Base-by-base conservation (phyloP, 2,113 vertebrate genomes). In the Amblyornis subalaris region DNA sequence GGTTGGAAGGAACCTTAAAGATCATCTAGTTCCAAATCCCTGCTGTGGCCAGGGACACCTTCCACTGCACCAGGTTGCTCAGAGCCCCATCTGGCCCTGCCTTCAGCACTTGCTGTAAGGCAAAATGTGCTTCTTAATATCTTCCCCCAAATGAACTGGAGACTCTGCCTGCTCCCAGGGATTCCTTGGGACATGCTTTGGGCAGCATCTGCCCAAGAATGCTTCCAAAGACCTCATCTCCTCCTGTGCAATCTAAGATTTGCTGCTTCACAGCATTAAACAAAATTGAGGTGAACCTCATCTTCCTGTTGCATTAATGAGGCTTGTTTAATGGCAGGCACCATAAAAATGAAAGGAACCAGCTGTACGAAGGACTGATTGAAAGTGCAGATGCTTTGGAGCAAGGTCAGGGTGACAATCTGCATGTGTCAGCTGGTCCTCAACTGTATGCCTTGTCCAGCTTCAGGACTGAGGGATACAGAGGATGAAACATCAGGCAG, bases 381-480 rank as follows among this genome's bases (percentile, higher is more conserved):
- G 72, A 67, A 84, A 81, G 48, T 47, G 36, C 54, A 95, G 81
- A 62, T 73, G 53, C 65, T 64, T 92, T 81, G 42, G 67, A 85
- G 75, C 11, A 20, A 65, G 45, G 35, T 84, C 53, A 58, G 33
- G 65, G 31, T 64, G 66, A 58, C 53, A 71, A 7, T 45, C 40
- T 75, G 48, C 58, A 4, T 0, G 5, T 54, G 72, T 71, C 64
- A 90, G 71, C 36, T 3, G 0, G 44, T 86, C 36, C 33, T 72
- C 29, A 54, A 7, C 28, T 33, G 14, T 3, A 2, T 71, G 42
- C 19, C 28, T 44, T 5, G 1, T 82, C 74, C 4, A 3, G 4
- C 25, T 77, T 74, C 48, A 54, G 21, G 28, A 36, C 31, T 6
- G 7, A 82, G 65, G 36, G 45, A 11, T 70, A 5, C 4, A 47